Evolutionary conservation across 2,113 vertebrate species (phyloP), one percentile per base, ranked within the genome.

Genomic region (Felis chaus): DNA sequence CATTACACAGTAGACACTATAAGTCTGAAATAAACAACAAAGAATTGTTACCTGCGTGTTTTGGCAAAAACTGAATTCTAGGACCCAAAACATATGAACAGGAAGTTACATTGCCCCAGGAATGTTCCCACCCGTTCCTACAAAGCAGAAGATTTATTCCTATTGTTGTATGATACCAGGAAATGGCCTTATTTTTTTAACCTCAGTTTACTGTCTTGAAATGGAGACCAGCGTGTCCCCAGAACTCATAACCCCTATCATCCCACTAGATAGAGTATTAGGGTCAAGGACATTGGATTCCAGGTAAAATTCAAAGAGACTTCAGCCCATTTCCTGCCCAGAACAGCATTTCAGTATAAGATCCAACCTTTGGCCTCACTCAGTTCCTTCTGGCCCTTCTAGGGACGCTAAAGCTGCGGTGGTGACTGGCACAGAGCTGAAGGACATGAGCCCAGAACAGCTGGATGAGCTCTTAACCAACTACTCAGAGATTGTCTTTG

Each of bases 401-500:
- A 99, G 99, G 63, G 98, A 99, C 0, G 99, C 99, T 1, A 99
- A 97, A n/a, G 99, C 99, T 0, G 98, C 98, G 0, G 99, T 99
- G 27, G 98, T 99, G 41, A 99, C 99, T 0, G 99, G 99, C 84
- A 98, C 97, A 98, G 99, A 99, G 78, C 97, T 99, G 97, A 99
- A 99, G 97, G 99, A 99, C 27, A 99, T 99, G 99, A 98, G 88
- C 48, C 41, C 73, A 0, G 97, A 99, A 95, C 97, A 99, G 85
- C 97, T 99, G 93, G 99, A 99, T 0, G 98, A 98, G 2, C 96
- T 99, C 95, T 39, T 99, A 84, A 11, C 94, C 7, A 95, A 98
- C 86, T 99, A 99, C 80, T 78, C 98, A 0, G 99, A 99, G 97
- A 99, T 99, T 0, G 99, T 99, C 66, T 99, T 99, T 50, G 99